Evolutionary conservation across 1,140 invertebrate species (phyloP), one percentile per base, ranked within the genome.

Genomic region (Ceratoteleas bidentatus): DNA sequence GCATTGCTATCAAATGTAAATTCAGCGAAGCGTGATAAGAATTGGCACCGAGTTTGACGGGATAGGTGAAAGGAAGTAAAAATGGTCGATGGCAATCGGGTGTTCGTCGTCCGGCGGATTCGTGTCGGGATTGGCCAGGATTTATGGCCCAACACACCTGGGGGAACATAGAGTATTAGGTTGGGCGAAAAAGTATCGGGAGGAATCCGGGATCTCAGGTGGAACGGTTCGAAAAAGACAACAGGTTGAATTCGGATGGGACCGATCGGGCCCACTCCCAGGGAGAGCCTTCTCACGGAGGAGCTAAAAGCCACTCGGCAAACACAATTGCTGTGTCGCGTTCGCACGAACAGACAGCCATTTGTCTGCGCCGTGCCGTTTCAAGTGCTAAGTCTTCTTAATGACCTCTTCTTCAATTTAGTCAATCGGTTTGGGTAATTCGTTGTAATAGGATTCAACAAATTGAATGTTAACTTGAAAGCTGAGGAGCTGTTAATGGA

Each of bases 91-190:
- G 45, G 32, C 40, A 73, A 64, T 57, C 62, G 33, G 38, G n/a
- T n/a, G n/a, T n/a, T n/a, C n/a, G n/a, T n/a, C n/a, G 7, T 74
- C 43, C 61, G 43, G 45, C 52, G 36, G 61, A 60, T 66, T 66
- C 62, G 56, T 66, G 72, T 66, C 54, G 38, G 62, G 54, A 68
- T 74, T 68, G 62, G 62, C 47, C 36, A 66, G 66, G 72, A 75
- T 75, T 75, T 75, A 66, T 68, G 60, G 50, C 40, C 33, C 34
- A 54, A 76, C 49, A 64, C 73, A 68, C 73, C 73, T 76, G 62
- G 14, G 73, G 73, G 54, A 75, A 65, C 54, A 49, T 13, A 47
- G 62, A 49, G 32, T 40, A 56, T 73, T 73, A 62, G 33, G 50
- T 49, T 49, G 60, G 70, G n/a, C 53, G 34, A 24, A 58, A 53